These are phyloP conservation scores for Odontomachus brunneus DNA, from an alignment of 1,140 invertebrate species.

Conservation along the genomic window DNA sequence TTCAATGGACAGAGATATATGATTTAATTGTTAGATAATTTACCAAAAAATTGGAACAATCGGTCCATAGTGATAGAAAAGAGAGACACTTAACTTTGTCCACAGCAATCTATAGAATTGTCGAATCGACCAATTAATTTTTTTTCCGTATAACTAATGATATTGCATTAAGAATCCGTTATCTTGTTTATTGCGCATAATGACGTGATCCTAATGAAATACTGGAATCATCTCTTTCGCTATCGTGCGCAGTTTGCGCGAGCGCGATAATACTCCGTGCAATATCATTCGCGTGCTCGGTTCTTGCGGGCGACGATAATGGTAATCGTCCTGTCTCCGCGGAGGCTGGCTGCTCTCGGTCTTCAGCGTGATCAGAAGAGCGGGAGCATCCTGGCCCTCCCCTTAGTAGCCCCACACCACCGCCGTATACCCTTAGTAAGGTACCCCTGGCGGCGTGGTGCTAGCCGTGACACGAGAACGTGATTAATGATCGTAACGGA, in stretches of 20 bases:
- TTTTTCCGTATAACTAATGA: no score
- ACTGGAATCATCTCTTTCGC: slow-evolving; percentile 15
- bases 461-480: slow-evolving; percentile 84
- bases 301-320: slow-evolving; percentile 72
- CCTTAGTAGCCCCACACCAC: slow-evolving; percentile 74
- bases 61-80: no score
- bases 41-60: no score
- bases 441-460: slow-evolving; percentile 83
- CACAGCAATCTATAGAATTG: no score
- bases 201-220: slow-evolving; percentile 9
- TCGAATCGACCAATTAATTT: no score
- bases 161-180: neutral
- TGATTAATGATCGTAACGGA: slow-evolving; percentile 84
- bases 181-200: neutral
- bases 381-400: slow-evolving; percentile 80
- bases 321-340: slow-evolving; percentile 80
- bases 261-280: slow-evolving; percentile 18
- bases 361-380: slow-evolving; percentile 77
- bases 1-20: no score
- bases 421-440: slow-evolving; percentile 83
- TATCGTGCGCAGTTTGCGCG: slow-evolving; percentile 23
- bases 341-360: slow-evolving; percentile 73
- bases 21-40: no score
- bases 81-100: no score
- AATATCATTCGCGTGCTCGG: slow-evolving; percentile 29